Base-by-base conservation (phyloP, 2,888 invertebrate genomes). In the Ichneumon xanthorius region DNA sequence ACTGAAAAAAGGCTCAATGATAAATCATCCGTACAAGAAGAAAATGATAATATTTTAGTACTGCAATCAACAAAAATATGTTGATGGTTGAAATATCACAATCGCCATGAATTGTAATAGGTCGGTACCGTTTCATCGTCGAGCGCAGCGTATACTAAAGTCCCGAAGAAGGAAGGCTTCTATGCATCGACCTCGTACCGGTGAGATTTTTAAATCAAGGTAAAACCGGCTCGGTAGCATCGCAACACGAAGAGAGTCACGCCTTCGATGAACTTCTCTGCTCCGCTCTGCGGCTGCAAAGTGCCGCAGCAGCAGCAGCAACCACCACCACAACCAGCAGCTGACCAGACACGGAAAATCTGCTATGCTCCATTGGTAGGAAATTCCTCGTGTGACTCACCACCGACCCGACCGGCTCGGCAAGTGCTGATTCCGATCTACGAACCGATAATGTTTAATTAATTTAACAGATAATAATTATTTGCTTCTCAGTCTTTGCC, bases 381-480 rank as follows among this genome's bases (percentile, higher is more conserved):
- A 81, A 78, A 81, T 78, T 85, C 61, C 81, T 81, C 73, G 77
- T 75, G 68, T 85, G 81, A 85, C 67, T 85, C 84, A 85, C 81
- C 61, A 63, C 45, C 72, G 61, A 63, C 70, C 48, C 26, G 77
- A 70, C 81, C 45, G 30, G 78, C 61, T 79, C 61, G 61, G 81
- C 84, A 75, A 78, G 80, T 77, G 84, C 80, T 73, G 84, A 85
- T 85, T 73, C 68, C 77, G 68, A 85, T 85, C 81, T 85, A 70
- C 73, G 53, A 53, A 9, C 50, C 73, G 84, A 85, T 85, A 85
- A 81, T 78, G 81, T 81, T 85, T 81, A 81, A 85, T 85, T 85
- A 85, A 85, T 85, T 85, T 78, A 85, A 75, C 78, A 78, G 84
- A 85, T 85, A 81, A 85, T 85, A 85, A 85, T 85, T 81, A 85